Conservation (phyloP, 2,797 vertebrate genomes). For the Emys orbicularis region DNA sequence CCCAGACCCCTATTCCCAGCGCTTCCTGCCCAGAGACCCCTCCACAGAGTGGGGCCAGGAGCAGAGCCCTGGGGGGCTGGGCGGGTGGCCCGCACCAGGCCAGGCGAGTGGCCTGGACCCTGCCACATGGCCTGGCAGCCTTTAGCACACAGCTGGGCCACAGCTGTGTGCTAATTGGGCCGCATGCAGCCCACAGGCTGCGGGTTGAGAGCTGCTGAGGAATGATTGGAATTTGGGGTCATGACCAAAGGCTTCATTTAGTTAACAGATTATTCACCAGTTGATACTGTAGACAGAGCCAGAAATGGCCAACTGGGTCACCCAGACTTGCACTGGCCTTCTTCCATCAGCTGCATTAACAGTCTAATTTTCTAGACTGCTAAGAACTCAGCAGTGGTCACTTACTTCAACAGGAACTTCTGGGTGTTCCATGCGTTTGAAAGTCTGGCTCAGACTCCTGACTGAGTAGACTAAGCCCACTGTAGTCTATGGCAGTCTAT, state of each 20-base stretch:
- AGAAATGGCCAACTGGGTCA: neutral
- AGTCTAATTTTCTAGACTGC: neutral
- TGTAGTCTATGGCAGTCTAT: neutral
- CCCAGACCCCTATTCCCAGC: no score
- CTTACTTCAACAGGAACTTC: accelerated
- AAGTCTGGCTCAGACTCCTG: accelerated
- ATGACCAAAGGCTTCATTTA: accelerated
- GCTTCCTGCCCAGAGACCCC: no score
- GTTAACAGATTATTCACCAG: neutral
- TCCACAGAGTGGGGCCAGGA: no score
- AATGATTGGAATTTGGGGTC: neutral
- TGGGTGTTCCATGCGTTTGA: neutral
- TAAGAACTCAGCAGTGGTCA: neutral
- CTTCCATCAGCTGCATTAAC: neutral
- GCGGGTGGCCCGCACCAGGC: no score
- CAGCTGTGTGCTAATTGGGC: no score
- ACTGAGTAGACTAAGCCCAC: no score
- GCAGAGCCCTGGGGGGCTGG: no score
- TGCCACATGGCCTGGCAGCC: no score
- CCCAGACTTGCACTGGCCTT: neutral
- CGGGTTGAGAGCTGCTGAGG: neutral
- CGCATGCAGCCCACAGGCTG: no score
- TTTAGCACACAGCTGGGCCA: no score
- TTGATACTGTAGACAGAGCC: neutral
- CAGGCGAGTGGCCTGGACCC: no score